phyloP scores from a whole-genome alignment of 2,113 vertebrate genomes.

The cattle (Bos taurus) region ARS-UCD2.0 NC_037330.1:111291001-111291500 shows the following conservation, averaged over 20 bases:
- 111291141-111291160: not conserved
- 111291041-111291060: not conserved
- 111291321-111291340: not conserved
- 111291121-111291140: not conserved
- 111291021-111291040: not conserved
- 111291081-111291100: not conserved
- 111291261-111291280: not conserved
- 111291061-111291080: not conserved
- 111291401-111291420: not conserved
- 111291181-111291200: not conserved
- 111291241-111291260: not conserved
- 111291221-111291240: not conserved
- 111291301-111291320: not conserved
- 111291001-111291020: not conserved
- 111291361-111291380: not conserved
- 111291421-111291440: not conserved
- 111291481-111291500: not conserved
- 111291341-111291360: not conserved
- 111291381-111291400: not conserved
- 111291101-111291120: not conserved
- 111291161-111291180: not conserved
- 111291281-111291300: not conserved
- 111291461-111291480: not conserved
- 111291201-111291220: not conserved
- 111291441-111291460: not conserved